phyloP scores from a whole-genome alignment of 1,140 invertebrate genomes.

The Bombus terrestris region DNA sequence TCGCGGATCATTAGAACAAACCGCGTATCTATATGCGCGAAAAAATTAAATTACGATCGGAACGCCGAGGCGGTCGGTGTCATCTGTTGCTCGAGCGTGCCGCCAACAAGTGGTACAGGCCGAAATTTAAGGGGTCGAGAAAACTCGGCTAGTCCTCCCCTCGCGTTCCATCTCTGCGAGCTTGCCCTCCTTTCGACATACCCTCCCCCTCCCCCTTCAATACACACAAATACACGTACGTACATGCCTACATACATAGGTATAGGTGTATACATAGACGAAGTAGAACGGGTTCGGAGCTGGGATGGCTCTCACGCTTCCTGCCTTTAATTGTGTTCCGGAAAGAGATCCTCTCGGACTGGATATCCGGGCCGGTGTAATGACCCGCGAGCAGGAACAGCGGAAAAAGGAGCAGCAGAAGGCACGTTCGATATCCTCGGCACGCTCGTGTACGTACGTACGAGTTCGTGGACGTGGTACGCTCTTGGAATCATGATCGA shows the following conservation, averaged over 20 bases:
- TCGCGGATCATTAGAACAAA: not conserved
- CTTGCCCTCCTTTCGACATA: constrained; percentile 21
- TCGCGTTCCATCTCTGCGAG: constrained; percentile 34
- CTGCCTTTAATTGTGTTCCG: constrained; percentile 68
- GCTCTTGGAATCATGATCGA: constrained; percentile 23
- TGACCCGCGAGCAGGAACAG: constrained; percentile 55
- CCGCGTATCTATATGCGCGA: not conserved
- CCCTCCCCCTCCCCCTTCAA: not conserved
- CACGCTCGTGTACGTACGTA: constrained; percentile 14
- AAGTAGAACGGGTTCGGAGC: not conserved
- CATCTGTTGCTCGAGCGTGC: constrained; percentile 76
- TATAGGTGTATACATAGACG: not conserved
- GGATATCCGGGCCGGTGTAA: constrained; percentile 63
- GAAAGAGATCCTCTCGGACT: constrained; percentile 66
- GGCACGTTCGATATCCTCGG: constrained; percentile 39
- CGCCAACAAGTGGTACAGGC: constrained; percentile 77
- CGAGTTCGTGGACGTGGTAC: constrained; percentile 4
- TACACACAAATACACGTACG: not conserved
- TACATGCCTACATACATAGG: not conserved
- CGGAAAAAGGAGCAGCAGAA: constrained; percentile 14
- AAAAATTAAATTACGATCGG: constrained; percentile 30
- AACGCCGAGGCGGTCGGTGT: constrained; percentile 42
- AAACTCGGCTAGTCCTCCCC: constrained; percentile 53
- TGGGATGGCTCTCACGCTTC: constrained; percentile 59
- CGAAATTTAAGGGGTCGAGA: constrained; percentile 76